phyloP scores from a whole-genome alignment of 2,888 invertebrate genomes.

The Peribatodes rhomboidaria region DNA sequence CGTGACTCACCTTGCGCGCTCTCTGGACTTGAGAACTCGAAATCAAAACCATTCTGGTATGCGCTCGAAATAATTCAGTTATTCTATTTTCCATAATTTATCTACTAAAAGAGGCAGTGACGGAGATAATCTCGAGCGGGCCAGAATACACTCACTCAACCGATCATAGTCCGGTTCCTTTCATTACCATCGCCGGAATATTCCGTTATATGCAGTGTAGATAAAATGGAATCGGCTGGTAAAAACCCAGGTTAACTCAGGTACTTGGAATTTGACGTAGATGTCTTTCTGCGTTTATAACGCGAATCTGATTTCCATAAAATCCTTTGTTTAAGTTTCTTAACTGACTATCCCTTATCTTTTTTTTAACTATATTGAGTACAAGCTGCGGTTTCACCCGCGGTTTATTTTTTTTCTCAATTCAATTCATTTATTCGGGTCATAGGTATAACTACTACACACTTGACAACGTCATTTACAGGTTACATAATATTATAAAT shows the following conservation, averaged over 20 bases:
- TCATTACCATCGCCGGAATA: conserved; percentile 45
- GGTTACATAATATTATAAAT: too few relatives aligned
- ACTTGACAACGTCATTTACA: too few relatives aligned
- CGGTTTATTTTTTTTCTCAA: too few relatives aligned
- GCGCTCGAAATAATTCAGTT: too few relatives aligned
- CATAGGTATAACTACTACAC: too few relatives aligned
- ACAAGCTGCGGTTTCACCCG: too few relatives aligned
- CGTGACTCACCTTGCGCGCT: conserved; percentile 43
- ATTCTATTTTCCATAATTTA: too few relatives aligned
- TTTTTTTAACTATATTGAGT: too few relatives aligned
- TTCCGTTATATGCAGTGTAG: conserved; percentile 38
- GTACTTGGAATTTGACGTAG: conserved; percentile 18
- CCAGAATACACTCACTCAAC: conserved; percentile 9
- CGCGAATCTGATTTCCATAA: background rate
- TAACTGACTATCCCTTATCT: too few relatives aligned
- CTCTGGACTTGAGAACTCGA: conserved; percentile 14
- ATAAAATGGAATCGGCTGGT: conserved; percentile 21
- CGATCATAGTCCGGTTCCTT: conserved; percentile 45
- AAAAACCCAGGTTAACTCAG: conserved; percentile 18
- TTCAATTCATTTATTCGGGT: too few relatives aligned
- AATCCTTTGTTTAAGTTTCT: background rate
- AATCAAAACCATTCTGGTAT: conserved; percentile 12
- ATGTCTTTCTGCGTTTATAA: background rate
- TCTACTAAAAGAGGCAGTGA: too few relatives aligned
- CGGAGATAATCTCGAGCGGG: too few relatives aligned